Conservation (phyloP, 2,113 vertebrate genomes). For the Prunella fulvescens region DNA sequence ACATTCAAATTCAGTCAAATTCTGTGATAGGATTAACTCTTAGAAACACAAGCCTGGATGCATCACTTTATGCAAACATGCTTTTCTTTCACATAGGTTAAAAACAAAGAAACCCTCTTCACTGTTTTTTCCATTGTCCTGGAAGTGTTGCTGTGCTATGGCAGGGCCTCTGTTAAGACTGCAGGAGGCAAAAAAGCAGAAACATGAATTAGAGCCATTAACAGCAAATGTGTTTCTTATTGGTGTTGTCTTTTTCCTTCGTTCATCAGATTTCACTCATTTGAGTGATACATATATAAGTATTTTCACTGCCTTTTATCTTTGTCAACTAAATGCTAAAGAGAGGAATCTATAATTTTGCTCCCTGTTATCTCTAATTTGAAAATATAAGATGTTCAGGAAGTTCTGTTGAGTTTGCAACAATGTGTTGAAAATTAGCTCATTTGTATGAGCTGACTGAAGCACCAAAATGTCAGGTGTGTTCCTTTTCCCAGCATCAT, state of each 20-base stretch:
- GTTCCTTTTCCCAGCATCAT: not conserved
- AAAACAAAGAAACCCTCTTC: not conserved
- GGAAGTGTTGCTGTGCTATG: not conserved
- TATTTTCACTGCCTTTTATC: not conserved
- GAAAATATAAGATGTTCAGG: conserved; percentile 1
- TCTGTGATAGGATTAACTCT: not conserved
- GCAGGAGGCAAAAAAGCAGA: not conserved
- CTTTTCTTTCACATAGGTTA: not conserved
- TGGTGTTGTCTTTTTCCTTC: not conserved
- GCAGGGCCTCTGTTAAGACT: not conserved
- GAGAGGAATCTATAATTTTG: not conserved
- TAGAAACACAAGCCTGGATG: not conserved
- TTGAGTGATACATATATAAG: not conserved
- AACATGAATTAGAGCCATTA: not conserved
- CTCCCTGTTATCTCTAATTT: not conserved
- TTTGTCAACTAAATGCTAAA: not conserved
- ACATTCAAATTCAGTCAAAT: not conserved
- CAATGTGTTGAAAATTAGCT: conserved; percentile 34
- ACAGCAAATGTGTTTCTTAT: not conserved
- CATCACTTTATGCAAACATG: not conserved
- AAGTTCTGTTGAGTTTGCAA: conserved; percentile 27
- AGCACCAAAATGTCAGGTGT: conserved; percentile 51
- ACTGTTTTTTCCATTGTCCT: not conserved
- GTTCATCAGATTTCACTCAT: not conserved
- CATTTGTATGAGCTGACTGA: conserved; percentile 36